Evolutionary conservation across 1,140 invertebrate genomes (phyloP), one percentile per base, ranked within the genome.

Genomic region (Saccostrea cuccullata): DNA sequence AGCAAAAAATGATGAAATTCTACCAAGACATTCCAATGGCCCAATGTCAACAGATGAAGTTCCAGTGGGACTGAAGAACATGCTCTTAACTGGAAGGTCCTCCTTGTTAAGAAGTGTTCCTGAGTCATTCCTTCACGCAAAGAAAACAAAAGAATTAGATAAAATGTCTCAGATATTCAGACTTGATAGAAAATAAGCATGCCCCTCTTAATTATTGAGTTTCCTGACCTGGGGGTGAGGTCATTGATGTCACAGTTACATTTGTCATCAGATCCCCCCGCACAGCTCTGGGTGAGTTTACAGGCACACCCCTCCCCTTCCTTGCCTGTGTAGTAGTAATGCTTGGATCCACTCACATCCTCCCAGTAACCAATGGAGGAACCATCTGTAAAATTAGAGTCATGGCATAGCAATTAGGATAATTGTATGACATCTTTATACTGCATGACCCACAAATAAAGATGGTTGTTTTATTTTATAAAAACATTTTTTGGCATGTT

Each of bases 211-310:
- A n/a, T n/a, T n/a, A n/a, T n/a, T n/a, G 11, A 77, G 11, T 36
- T 30, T 55, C 47, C 82, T 84, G 40, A 85, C 84, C 84, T 55
- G 23, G 30, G 58, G 4, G 3, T 64, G n/a, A 12, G 23, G 20
- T 88, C 88, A 82, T 67, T 86, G 9, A 64, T 86, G 70, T 88
- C 88, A 86, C 88, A 88, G 58, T 88, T 86, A 88, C 88, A 88
- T n/a, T 58, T 70, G 11, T 55, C 20, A 30, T 15, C 30, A 23
- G 30, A 20, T 11, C 87, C 87, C 1, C 84, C 88, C 11, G 55
- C 84, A 70, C 88, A 88, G 77, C 40, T 20, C 13, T 83, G 6
- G 23, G 13, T n/a, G 1, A 56, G 20, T 55, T 67, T 77, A 83
- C 88, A 88, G 0, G 84, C 55, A 88, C 88, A 88, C 6, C 84